Evolutionary conservation across 2,888 invertebrate genomes (phyloP).

Genomic region (Agrotis segetum): DNA sequence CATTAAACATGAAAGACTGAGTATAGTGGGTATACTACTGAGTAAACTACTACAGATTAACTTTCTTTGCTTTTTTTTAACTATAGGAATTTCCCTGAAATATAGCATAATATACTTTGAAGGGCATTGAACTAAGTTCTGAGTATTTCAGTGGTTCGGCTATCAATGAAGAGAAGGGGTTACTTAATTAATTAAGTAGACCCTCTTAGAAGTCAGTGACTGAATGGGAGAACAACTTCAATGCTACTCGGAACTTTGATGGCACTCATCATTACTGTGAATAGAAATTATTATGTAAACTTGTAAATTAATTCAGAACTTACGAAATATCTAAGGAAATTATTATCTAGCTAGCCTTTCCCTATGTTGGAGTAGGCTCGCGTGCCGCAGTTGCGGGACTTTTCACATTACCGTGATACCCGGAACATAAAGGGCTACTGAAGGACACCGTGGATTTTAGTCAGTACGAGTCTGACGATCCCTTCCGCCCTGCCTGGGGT

Average conservation of each 20-base stretch:
- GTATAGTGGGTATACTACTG: not conserved
- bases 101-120: conserved; percentile 31
- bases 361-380: no score
- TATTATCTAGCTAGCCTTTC: no score
- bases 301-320: conserved; percentile 17
- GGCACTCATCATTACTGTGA: conserved; percentile 21
- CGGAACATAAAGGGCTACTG: no score
- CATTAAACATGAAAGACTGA: conserved; percentile 26
- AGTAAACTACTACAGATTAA: conserved; percentile 15
- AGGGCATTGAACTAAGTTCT: conserved; percentile 36
- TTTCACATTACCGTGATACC: no score
- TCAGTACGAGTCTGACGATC: no score
- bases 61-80: conserved; percentile 8
- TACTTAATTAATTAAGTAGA: conserved; percentile 56
- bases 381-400: no score
- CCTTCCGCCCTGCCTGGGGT: no score
- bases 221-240: conserved; percentile 40
- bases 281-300: conserved; percentile 27
- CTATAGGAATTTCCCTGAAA: no score
- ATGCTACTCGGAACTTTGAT: conserved; percentile 30
- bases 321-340: not conserved
- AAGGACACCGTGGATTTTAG: no score
- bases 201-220: conserved; percentile 26
- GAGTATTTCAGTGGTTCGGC: conserved; percentile 43
- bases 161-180: conserved; percentile 32